These are phyloP conservation scores for Diabrotica undecimpunctata DNA, from an alignment of 1,140 invertebrate species.

Conservation along the genomic window DNA sequence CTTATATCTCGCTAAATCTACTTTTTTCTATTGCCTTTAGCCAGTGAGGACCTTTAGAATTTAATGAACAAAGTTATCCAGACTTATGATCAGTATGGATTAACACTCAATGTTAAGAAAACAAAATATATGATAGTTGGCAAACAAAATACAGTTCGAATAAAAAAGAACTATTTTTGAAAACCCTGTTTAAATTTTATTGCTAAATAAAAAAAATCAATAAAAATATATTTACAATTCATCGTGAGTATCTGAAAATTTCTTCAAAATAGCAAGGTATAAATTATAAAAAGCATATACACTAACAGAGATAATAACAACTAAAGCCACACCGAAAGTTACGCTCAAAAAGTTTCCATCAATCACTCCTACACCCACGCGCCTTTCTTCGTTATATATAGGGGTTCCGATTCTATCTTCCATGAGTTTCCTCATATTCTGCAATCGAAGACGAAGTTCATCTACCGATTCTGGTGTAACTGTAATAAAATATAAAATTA, in stretches of 20 bases:
- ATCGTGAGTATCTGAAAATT: slow-evolving; percentile 71
- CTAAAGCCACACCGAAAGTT: slow-evolving; percentile 70
- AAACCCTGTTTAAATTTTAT: no score
- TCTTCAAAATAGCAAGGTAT: slow-evolving; percentile 74
- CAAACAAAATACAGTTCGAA: no score
- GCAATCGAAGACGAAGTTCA: slow-evolving; percentile 68
- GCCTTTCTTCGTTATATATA: slow-evolving; percentile 48
- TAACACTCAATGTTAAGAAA: no score
- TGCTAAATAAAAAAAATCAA: no score
- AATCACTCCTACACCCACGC: slow-evolving; percentile 57
- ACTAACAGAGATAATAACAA: slow-evolving; percentile 74
- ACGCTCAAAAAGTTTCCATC: slow-evolving; percentile 76
- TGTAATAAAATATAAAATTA: not conserved
- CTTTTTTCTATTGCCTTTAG: no score
- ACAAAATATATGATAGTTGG: no score
- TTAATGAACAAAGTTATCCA: no score
- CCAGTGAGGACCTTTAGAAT: no score
- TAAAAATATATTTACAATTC: slow-evolving; percentile 57
- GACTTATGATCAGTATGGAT: no score
- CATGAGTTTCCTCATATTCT: slow-evolving; percentile 76
- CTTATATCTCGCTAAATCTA: no score
- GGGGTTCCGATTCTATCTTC: slow-evolving; percentile 59
- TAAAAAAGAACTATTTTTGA: no score
- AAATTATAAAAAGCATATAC: slow-evolving; percentile 80
- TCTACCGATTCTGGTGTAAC: slow-evolving; percentile 62